Evolutionary conservation across 2,797 vertebrate species (phyloP), one percentile per base, ranked within the genome.

Genomic region (Myotis pilosus): DNA sequence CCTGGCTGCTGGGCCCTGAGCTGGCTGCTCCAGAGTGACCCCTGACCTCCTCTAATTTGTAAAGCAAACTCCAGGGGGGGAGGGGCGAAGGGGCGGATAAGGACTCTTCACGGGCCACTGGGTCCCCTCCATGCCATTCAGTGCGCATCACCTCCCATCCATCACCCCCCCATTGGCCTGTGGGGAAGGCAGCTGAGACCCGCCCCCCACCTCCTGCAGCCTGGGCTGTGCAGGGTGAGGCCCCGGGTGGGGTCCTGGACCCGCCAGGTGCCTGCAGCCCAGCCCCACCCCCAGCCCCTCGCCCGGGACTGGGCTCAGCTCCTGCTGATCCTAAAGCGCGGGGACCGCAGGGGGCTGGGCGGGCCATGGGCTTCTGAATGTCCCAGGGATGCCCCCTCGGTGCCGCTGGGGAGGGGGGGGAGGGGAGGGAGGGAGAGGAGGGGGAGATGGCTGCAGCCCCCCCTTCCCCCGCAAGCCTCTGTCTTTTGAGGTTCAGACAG

Each of bases 41-140:
- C 96, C 92, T 97, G 97, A 97, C 97, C 97, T 98, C 97, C 97
- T 95, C 97, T 98, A 97, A 98, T 98, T 97, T 97, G 97, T 97
- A 98, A 98, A 98, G 97, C 97, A 98, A 98, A 98, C 97, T 98
- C 97, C 92, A 91, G 93, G 94, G 96, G 75, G 96, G 97, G 96
- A 91, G 97, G 36, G 97, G 96, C 30, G 41, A 75, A 8, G 36
- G 97, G 15, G 97, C 6, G 85, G 97, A 96, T 94, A 97, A 97
- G 97, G 97, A 94, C 95, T 95, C 96, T 98, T 93, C 85, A 88
- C 57, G 92, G 92, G 76, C 68, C 57, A 44, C 78, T 38, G 92
- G 30, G 44, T 78, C 60, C 81, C 44, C 76, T 66, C 30, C 88
- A 47, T 91, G 96, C 62, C 19, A 0, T 15, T 83, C 97, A 68